Base-by-base conservation (phyloP, 2,113 vertebrate species). In the Caranx melampygus region DNA sequence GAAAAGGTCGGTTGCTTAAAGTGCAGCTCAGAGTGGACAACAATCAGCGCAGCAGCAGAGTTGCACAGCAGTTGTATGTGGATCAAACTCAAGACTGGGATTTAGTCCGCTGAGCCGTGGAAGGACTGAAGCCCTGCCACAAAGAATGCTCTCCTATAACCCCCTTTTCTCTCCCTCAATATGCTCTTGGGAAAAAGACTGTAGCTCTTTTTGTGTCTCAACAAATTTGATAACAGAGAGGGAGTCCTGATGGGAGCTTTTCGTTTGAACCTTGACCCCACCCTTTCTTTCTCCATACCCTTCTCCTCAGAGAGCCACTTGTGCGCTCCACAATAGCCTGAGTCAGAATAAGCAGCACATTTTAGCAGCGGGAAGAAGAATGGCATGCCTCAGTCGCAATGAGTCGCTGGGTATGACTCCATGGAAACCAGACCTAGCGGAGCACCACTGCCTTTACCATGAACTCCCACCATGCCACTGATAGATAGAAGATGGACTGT, bases 341-440 rank as follows among this genome's bases (percentile, higher is more conserved):
- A 94, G 91, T 95, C 93, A 95, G 92, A 90, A 90, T 89, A 84
- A 90, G 93, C 34, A 11, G 70, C 62, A 44, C 88, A 83, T 91
- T 91, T 91, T 58, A 64, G 88, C 84, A 70, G 89, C 74, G 11
- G 82, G 66, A 52, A 89, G 91, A 92, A 94, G 89, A 94, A 94
- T 93, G 88, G 92, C 89, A 69, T 92, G 89, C 90, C 93, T 92
- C 87, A 89, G 84, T 59, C 62, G 58, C 83, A 74, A 64, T 35
- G 76, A 88, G 83, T 82, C 91, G 88, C 92, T 82, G 92, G 92
- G 84, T 55, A 70, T 71, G 94, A 93, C 92, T 87, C 95, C 94
- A 97, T 97, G 95, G 96, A 91, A 96, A 97, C 95, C 6, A 78
- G 70, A 87, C 87, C 82, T 73, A 78, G 79, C 35, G 69, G 76